Evolutionary conservation across 2,797 vertebrate species (phyloP), one percentile per base, ranked within the genome.

Genomic region (Meda fulgida): DNA sequence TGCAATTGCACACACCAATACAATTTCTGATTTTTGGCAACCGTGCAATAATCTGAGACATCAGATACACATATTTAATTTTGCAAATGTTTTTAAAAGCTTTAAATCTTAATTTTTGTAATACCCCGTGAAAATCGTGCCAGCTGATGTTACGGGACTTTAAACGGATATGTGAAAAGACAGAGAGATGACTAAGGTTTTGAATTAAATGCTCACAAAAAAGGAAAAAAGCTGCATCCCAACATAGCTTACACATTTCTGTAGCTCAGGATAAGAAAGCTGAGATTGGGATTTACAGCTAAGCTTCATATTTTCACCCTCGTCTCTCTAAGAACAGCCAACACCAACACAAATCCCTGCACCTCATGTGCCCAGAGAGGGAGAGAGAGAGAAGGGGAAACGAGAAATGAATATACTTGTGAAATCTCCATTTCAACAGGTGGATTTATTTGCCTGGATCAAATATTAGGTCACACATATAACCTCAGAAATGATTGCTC

Each of bases 281-380:
- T 94, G 94, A 95, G 92, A 93, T 94, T 92, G 90, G 94, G 94
- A 96, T 96, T 95, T 95, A 93, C 88, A 92, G 94, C 93, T 95
- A 94, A 92, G 93, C 93, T 95, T 93, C 93, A 95, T 95, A 94
- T 95, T 94, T 91, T 90, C 90, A 87, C 91, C 90, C 90, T 92
- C 87, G 90, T 94, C 92, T 92, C 90, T 87, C 91, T 94, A 94
- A 94, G 92, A 93, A 93, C 93, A 93, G 91, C 89, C 89, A 93
- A 91, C 91, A 90, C 89, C 89, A 93, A 91, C 91, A 90, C 90
- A 92, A 95, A 95, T 95, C 94, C 94, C 91, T 92, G 90, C 92
- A 81, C 81, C 60, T 63, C 72, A 72, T 65, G 40, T 34, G 58
- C 85, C 31, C 29, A 85, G 87, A 91, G 83, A 90, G 92, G 90